These are phyloP conservation scores for Parapsyche elsis DNA, from an alignment of 1,140 invertebrate genomes.

Conservation along the genomic window DNA sequence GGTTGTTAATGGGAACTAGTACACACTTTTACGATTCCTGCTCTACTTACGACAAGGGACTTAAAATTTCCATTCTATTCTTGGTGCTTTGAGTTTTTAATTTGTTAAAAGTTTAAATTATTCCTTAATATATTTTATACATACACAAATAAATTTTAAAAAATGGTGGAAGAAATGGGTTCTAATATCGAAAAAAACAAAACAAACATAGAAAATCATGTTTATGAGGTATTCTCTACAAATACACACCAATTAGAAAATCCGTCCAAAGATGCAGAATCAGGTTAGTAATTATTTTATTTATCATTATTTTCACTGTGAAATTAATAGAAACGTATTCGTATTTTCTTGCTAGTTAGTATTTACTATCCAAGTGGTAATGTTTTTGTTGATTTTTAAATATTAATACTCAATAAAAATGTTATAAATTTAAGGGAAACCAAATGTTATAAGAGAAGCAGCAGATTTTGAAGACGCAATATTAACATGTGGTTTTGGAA, in stretches of 20 bases:
- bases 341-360: no score
- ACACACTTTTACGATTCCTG: not conserved
- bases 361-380: no score
- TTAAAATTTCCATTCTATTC: not conserved
- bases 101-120: not conserved
- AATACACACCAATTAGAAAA: not conserved
- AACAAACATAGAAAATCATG: not conserved
- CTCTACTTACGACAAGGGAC: not conserved
- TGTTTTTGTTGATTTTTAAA: not conserved
- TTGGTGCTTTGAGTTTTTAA: not conserved
- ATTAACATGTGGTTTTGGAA: conserved; percentile 70
- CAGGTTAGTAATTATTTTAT: conserved; percentile 6
- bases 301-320: not conserved
- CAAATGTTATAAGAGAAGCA: conserved; percentile 41
- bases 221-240: not conserved
- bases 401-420: conserved; percentile 54
- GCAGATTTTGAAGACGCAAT: conserved; percentile 74
- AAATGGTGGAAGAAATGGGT: not conserved
- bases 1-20: not conserved
- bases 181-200: not conserved
- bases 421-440: conserved; percentile 20
- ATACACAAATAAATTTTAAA: not conserved
- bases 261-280: conserved; percentile 4
- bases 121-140: not conserved
- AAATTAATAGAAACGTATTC: no score